phyloP scores from a whole-genome alignment of 2,888 invertebrate species.

The Agonopterix subpropinquella region DNA sequence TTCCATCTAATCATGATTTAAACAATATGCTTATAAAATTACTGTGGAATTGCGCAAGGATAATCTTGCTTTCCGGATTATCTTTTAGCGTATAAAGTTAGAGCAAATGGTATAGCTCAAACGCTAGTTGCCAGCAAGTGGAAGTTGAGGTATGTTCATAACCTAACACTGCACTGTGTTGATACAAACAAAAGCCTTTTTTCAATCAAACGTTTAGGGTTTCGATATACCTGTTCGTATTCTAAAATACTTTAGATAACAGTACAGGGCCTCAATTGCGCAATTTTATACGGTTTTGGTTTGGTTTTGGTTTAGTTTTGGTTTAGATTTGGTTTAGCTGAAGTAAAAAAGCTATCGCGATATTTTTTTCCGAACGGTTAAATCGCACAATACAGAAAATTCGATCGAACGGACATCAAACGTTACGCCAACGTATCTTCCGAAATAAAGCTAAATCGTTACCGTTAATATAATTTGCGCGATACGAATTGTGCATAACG shows the following conservation, averaged over 20 bases:
- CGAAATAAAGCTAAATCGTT: too few relatives aligned
- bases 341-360: too few relatives aligned
- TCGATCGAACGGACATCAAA: too few relatives aligned
- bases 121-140: background rate
- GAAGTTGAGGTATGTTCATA: background rate
- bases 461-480: too few relatives aligned
- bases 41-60: slow-evolving; percentile 57
- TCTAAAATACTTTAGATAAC: background rate
- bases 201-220: background rate
- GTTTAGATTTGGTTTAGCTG: too few relatives aligned
- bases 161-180: background rate
- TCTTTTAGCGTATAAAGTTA: slow-evolving; percentile 40
- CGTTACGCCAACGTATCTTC: too few relatives aligned
- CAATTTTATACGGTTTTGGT: too few relatives aligned
- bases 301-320: too few relatives aligned
- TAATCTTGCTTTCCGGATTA: slow-evolving; percentile 54
- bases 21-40: slow-evolving; percentile 44
- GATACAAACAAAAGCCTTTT: background rate
- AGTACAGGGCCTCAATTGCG: too few relatives aligned
- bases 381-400: too few relatives aligned
- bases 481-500: too few relatives aligned
- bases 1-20: background rate
- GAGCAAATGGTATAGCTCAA: slow-evolving; percentile 2
- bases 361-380: too few relatives aligned
- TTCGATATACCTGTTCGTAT: background rate